phyloP scores from a whole-genome alignment of 2,113 vertebrate species.

The Piliocolobus tephrosceles region DNA sequence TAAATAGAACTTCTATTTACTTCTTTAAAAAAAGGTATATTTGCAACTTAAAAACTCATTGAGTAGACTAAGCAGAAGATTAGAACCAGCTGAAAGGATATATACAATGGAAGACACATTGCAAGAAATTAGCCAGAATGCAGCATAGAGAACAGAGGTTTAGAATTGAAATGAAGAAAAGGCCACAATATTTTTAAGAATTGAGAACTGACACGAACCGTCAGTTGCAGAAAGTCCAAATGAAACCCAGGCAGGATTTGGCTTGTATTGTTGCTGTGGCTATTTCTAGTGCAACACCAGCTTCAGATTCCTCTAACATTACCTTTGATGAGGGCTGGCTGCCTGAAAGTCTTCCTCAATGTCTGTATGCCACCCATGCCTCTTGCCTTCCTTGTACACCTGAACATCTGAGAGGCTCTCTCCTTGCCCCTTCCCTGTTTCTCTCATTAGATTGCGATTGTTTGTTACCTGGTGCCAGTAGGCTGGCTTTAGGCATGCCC shows the following conservation, averaged over 20 bases:
- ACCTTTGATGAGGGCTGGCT: neutral
- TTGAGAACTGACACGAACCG: too few species aligned
- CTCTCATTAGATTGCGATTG: neutral
- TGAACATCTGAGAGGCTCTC: too few species aligned
- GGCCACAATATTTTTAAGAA: neutral
- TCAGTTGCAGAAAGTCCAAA: neutral
- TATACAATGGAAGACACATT: accelerated
- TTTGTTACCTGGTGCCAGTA: neutral
- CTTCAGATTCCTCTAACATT: neutral
- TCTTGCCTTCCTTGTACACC: neutral
- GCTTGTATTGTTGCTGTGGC: neutral
- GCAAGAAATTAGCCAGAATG: neutral
- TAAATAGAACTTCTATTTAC: neutral
- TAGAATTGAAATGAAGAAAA: neutral
- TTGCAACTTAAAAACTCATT: neutral
- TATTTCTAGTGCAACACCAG: too few species aligned
- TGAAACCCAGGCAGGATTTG: neutral
- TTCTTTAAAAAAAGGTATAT: neutral
- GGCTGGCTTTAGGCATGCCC: neutral
- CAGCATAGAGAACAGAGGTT: neutral
- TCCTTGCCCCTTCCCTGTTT: neutral
- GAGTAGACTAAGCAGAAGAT: neutral
- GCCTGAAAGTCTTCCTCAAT: neutral
- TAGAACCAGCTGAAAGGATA: neutral
- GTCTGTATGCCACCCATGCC: too few species aligned